A percentile compares a stretch with the other conserved stretches of the same genome.
These are phyloP conservation scores for Anhinga anhinga DNA, from an alignment of 2,113 vertebrate genomes.

Conservation along the genomic window DNA sequence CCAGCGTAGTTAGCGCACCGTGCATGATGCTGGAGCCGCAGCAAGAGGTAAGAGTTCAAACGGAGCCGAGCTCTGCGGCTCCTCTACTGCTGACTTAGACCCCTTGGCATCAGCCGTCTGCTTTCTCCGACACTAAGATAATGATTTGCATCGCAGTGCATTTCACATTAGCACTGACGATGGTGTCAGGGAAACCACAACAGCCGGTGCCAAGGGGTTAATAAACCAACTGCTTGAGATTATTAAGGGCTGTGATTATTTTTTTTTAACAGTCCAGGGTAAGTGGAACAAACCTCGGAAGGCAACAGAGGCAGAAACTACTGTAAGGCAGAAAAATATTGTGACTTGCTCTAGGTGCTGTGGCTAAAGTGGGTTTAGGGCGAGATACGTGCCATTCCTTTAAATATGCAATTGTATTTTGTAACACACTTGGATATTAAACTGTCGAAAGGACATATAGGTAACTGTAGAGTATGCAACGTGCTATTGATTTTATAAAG, in stretches of 20 bases:
- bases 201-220: conserved; percentile 33
- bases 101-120: not conserved
- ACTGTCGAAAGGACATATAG: not conserved
- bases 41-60: not conserved
- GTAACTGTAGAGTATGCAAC: not conserved
- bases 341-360: not conserved
- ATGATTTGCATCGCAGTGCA: not conserved
- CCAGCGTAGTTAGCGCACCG: not conserved
- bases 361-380: not conserved
- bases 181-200: conserved; percentile 7
- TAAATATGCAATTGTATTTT: not conserved
- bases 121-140: not conserved
- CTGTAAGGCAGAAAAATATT: not conserved
- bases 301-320: not conserved
- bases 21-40: not conserved
- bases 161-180: not conserved
- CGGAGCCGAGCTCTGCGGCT: not conserved
- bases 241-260: not conserved
- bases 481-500: not conserved
- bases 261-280: not conserved
- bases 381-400: not conserved
- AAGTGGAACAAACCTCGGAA: not conserved
- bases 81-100: not conserved
- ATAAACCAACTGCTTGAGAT: conserved; percentile 23
- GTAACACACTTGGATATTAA: not conserved